Evolutionary conservation across 64 coral and sea anemone species (phyloP).

Genomic region (Orbicella faveolata): DNA sequence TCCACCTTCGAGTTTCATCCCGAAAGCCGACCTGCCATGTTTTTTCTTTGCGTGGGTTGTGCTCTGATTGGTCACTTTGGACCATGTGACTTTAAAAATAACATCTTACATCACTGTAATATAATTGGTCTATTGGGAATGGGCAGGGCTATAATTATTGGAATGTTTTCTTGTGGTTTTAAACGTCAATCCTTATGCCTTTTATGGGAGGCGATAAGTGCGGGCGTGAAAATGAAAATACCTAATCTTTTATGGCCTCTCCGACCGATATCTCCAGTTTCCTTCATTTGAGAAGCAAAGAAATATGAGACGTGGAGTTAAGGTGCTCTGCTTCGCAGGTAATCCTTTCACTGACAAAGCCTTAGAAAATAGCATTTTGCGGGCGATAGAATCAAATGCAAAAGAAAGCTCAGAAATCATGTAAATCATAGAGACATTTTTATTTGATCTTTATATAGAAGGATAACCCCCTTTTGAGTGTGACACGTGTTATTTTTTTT

Average conservation of each 20-base stretch:
- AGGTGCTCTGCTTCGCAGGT: too few species aligned
- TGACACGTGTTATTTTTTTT: too few species aligned
- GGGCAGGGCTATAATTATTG: background rate
- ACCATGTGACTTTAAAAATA: constrained; percentile 37
- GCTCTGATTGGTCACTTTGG: constrained; percentile 1
- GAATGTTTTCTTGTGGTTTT: background rate
- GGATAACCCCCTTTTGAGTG: too few species aligned
- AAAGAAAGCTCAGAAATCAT: too few species aligned
- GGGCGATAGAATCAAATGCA: too few species aligned
- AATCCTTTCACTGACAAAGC: too few species aligned
- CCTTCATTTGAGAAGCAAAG: too few species aligned
- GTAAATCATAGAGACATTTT: too few species aligned
- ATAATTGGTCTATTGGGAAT: background rate
- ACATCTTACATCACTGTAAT: background rate
- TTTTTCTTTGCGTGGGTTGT: background rate
- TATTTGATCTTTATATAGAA: too few species aligned
- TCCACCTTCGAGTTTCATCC: background rate
- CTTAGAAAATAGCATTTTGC: too few species aligned
- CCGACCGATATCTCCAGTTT: too few species aligned
- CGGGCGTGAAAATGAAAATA: background rate
- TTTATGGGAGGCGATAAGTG: constrained; percentile 3
- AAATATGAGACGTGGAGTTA: too few species aligned
- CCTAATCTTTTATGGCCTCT: background rate
- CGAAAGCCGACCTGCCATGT: background rate
- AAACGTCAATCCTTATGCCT: background rate